Base-by-base conservation (phyloP, 2,797 vertebrate genomes). In the Arrhamphus sclerolepis region DNA sequence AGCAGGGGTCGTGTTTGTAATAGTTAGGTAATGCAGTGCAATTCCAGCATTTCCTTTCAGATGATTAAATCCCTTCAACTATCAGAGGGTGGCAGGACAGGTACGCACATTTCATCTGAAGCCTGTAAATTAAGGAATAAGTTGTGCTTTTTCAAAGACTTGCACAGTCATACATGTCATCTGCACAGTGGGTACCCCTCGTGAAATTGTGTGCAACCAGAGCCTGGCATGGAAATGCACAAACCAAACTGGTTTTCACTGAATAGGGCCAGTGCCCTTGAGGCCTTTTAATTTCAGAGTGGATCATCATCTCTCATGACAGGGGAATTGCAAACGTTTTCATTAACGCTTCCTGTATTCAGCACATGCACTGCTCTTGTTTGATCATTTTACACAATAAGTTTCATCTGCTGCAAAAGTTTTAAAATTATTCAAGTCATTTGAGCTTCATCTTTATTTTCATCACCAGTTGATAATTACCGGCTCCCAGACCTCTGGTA, bases 121-220 rank as follows among this genome's bases (percentile, higher is more conserved):
- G 59, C 54, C 57, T 46, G 58, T 53, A 57, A 72, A 72, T 50
- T 18, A 54, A 57, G 43, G 57, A 52, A 29, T 46, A 61, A 46
- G 52, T 28, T 39, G 59, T 60, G 39, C 22, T 16, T 63, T 81
- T 82, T 70, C 70, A 81, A 72, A 76, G 54, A 18, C 43, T 56
- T 42, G 53, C 58, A 54, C 65, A 26, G 62, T 63, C 46, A 47
- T 24, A 4, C 52, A 11, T 20, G 58, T 20, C 46, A 57, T 42
- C 17, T 39, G 19, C 51, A 20, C 44, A 6, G 48, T 4, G 18
- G 63, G 19, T 24, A 4, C 53, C 42, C n/a, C 50, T 83, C 73
- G 77, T 79, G 80, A 83, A 81, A 81, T 75, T 60, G 55, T 63
- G 47, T 56, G 70, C 57, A 83, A 83, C 59, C 19, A 7, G 26